These are phyloP conservation scores for Coilia nasus DNA, from an alignment of 2,797 vertebrate species.

Conservation along the genomic window DNA sequence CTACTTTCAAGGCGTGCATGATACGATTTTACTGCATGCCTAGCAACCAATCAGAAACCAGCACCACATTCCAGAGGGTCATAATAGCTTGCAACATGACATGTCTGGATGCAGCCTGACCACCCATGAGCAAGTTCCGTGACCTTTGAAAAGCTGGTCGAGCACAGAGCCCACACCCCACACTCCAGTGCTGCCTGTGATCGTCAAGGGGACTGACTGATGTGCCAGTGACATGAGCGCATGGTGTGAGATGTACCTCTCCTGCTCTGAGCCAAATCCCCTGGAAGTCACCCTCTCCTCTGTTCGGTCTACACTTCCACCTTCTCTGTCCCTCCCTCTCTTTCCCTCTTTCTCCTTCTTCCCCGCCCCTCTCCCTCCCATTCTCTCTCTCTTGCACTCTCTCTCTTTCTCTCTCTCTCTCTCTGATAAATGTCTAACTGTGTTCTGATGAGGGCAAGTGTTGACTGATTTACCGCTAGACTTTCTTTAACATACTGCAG, in stretches of 20 bases:
- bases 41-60: too few species aligned
- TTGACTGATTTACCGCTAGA: constrained; percentile 52
- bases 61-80: too few species aligned
- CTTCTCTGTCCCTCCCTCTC: neutral
- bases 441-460: constrained; percentile 56
- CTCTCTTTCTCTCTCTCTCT: constrained; percentile 35
- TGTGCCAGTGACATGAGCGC: constrained; percentile 33
- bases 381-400: constrained; percentile 42
- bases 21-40: too few species aligned
- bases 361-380: neutral
- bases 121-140: neutral
- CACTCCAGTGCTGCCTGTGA: constrained; percentile 25
- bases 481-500: constrained; percentile 40
- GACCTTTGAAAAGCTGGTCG: constrained; percentile 11
- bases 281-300: constrained; percentile 13
- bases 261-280: constrained; percentile 27
- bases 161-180: neutral
- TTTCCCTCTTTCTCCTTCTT: neutral
- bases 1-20: too few species aligned
- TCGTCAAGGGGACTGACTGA: constrained; percentile 41
- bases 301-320: neutral
- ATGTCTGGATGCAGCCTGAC: neutral
- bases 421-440: constrained; percentile 46
- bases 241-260: constrained; percentile 39
- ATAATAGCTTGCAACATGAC: neutral